Evolutionary conservation across 2,888 invertebrate genomes (phyloP), one percentile per base, ranked within the genome.

Genomic region (Aporophyla nigra): DNA sequence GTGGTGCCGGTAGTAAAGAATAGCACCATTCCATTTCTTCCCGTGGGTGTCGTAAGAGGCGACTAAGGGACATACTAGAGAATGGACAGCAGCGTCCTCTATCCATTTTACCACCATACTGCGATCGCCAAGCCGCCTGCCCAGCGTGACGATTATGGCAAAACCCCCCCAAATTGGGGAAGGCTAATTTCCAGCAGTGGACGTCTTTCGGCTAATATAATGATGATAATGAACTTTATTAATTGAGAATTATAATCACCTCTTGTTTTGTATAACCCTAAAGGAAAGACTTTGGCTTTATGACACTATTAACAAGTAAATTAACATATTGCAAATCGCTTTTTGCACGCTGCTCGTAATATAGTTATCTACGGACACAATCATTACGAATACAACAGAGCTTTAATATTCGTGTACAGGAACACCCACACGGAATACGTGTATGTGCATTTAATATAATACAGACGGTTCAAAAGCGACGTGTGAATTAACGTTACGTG

Each of bases 281-380:
- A 70, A 72, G 24, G 59, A 58, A 76, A 59, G 40, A 53, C 14
- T 53, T 19, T 51, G 14, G 51, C 56, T 24, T 61, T 63, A 40
- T 69, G 56, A 53, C 53, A 33, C 24, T 9, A 65, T 61, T 65
- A 72, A 83, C 74, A 74, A 82, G 66, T 70, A 49, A 74, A 82
- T 80, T 80, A 83, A 80, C 84, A 80, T 76, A 68, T 80, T 70
- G 46, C 76, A 80, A 84, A 84, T 83, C 58, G 80, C 66, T 70
- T 75, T 70, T 72, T 62, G 72, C 80, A 83, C 59, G 84, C 72
- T 72, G 51, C 5, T 46, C 24, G 56, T 65, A 79, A 71, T 74
- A 75, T 19, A 68, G 33, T 54, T 67, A 80, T 71, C 67, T 24
- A 24, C 27, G 21, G 51, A 56, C 63, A 71, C 65, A 81, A 70